These are phyloP conservation scores for Melopsittacus undulatus DNA, from an alignment of 2,797 vertebrate genomes.

Conservation along the genomic window DNA sequence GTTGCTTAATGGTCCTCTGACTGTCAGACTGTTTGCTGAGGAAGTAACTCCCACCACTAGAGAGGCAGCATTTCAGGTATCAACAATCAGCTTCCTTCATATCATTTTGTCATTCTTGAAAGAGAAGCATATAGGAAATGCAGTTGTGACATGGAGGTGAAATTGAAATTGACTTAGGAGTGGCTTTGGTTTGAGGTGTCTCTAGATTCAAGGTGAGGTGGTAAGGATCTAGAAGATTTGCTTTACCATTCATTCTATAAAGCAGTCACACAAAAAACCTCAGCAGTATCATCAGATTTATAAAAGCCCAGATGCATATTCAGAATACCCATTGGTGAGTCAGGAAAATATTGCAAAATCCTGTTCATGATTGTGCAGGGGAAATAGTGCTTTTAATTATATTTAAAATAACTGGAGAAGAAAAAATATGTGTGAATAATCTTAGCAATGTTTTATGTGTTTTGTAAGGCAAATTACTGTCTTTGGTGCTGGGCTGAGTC, in stretches of 20 bases:
- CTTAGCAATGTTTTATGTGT: background rate
- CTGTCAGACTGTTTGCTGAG: background rate
- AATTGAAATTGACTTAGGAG: background rate
- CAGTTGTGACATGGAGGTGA: background rate
- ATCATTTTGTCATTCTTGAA: background rate
- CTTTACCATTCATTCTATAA: background rate
- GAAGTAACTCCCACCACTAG: background rate
- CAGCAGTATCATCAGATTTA: background rate
- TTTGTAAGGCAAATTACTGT: background rate
- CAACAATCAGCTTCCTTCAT: accelerated
- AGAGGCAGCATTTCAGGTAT: background rate
- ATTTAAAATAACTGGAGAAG: background rate
- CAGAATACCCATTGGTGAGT: background rate
- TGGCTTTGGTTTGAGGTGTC: background rate
- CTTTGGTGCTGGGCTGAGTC: background rate
- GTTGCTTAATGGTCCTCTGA: background rate
- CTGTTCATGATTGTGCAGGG: background rate
- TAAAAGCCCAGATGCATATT: background rate
- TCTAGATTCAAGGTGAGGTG: background rate
- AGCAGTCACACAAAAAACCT: background rate
- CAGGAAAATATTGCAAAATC: background rate
- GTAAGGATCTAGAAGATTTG: background rate
- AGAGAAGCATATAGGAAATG: background rate
- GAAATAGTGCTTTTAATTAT: background rate
- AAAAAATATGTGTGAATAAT: background rate